phyloP scores from a whole-genome alignment of 2,113 vertebrate species.

The Chascanopsetta lugubris region DNA sequence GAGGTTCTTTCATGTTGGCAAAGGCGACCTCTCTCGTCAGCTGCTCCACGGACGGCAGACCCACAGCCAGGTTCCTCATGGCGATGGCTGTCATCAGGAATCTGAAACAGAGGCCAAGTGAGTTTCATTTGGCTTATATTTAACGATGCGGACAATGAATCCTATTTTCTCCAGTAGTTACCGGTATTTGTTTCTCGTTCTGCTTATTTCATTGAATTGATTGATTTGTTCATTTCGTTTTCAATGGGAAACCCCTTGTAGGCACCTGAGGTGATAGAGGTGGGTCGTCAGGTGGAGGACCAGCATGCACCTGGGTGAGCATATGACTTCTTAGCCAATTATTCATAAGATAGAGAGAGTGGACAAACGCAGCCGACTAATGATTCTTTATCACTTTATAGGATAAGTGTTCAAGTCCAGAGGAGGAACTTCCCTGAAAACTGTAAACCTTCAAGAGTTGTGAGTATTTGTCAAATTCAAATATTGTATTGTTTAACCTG shows the following conservation, averaged over 20 bases:
- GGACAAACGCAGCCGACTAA: slow-evolving; percentile 11
- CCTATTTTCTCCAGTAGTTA: too few relatives aligned
- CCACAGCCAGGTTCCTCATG: slow-evolving; percentile 87
- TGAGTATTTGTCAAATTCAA: not conserved
- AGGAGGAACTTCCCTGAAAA: slow-evolving; percentile 2
- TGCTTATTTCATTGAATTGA: too few relatives aligned
- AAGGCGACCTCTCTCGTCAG: slow-evolving; percentile 87
- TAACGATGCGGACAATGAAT: too few relatives aligned
- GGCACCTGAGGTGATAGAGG: too few relatives aligned
- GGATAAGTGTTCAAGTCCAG: slow-evolving; percentile 13
- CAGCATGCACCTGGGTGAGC: too few relatives aligned
- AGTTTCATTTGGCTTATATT: too few relatives aligned
- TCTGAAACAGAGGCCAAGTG: slow-evolving; percentile 62
- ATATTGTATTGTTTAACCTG: not conserved
- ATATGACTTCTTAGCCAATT: too few relatives aligned
- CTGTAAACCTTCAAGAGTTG: not conserved
- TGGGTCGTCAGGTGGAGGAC: too few relatives aligned
- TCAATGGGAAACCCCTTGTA: too few relatives aligned
- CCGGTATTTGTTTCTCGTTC: too few relatives aligned
- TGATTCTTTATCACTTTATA: slow-evolving; percentile 31
- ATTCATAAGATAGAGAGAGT: slow-evolving; percentile 50
- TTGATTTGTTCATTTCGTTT: too few relatives aligned
- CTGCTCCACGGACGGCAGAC: slow-evolving; percentile 88
- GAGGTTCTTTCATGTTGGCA: slow-evolving; percentile 84
- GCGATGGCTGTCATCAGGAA: slow-evolving; percentile 93